Conservation (phyloP, 2,797 vertebrate genomes). For the Megalops cyprinoides region DNA sequence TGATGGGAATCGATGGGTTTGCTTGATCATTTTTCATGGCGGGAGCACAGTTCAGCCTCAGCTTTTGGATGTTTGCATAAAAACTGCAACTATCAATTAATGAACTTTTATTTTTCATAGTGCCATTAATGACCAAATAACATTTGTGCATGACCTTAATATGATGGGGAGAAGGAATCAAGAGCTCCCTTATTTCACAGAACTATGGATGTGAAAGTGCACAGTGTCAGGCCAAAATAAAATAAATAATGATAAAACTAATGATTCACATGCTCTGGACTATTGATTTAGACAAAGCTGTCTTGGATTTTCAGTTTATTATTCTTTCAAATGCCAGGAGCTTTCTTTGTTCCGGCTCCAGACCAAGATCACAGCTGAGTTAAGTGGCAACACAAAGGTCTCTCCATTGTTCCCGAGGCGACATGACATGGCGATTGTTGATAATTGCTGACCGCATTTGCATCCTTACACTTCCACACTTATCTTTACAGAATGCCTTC, state of each 20-base stretch:
- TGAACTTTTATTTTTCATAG: too few species aligned
- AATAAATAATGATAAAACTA: not conserved
- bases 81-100: too few species aligned
- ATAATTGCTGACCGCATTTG: conserved; percentile 50
- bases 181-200: not conserved
- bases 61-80: too few species aligned
- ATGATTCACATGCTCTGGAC: not conserved
- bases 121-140: too few species aligned
- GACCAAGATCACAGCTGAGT: conserved; percentile 29
- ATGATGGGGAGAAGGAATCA: not conserved
- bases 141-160: too few species aligned
- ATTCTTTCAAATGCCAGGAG: conserved; percentile 62
- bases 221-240: not conserved
- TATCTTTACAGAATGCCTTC: conserved; percentile 9
- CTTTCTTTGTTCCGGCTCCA: conserved; percentile 45
- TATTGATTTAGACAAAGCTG: conserved; percentile 38
- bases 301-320: conserved; percentile 51
- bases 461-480: conserved; percentile 47
- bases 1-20: too few species aligned
- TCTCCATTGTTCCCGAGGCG: conserved; percentile 44
- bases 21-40: too few species aligned
- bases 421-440: conserved; percentile 43
- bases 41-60: too few species aligned
- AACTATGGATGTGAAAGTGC: not conserved
- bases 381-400: conserved; percentile 36